Evolutionary conservation across 2,113 vertebrate species (phyloP).

Genomic region (Chlamydotis undulata): DNA sequence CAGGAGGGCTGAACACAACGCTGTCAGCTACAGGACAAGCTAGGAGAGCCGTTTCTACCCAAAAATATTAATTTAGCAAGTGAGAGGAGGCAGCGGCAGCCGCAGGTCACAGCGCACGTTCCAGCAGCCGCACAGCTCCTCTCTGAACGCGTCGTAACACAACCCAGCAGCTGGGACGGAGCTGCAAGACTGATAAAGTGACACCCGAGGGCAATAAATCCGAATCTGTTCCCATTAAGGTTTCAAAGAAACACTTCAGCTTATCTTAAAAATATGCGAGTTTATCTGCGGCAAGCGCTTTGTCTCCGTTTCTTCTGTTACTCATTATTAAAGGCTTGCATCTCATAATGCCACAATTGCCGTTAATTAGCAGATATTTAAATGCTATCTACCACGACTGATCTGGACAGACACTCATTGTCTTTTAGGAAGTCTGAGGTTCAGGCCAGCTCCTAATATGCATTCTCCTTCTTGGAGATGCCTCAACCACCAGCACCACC

Average conservation of each 20-base stretch:
- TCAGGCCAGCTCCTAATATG: rapidly evolving
- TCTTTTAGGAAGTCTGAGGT: neutral
- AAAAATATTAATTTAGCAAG: rapidly evolving
- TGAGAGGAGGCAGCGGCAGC: rapidly evolving
- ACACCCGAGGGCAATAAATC: slow-evolving; percentile 4
- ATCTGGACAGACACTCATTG: neutral
- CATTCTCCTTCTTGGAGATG: neutral
- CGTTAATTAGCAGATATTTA: slow-evolving; percentile 52
- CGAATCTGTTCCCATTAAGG: slow-evolving; percentile 21
- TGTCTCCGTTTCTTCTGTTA: neutral
- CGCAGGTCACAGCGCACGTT: rapidly evolving
- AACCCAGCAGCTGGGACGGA: neutral
- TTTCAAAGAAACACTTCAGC: slow-evolving; percentile 26
- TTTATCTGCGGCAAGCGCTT: slow-evolving; percentile 36
- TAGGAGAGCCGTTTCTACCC: rapidly evolving
- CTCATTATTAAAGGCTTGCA: neutral
- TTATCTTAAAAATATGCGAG: slow-evolving; percentile 2
- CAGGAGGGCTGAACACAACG: neutral
- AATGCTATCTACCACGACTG: neutral
- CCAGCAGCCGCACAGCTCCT: neutral
- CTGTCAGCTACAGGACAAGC: rapidly evolving
- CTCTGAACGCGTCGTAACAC: neutral
- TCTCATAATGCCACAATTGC: neutral
- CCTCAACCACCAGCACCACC: neutral
- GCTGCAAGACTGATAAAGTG: neutral